Evolutionary conservation across 2,888 invertebrate species (phyloP).

Genomic region (Gymnoscelis rufifasciata): DNA sequence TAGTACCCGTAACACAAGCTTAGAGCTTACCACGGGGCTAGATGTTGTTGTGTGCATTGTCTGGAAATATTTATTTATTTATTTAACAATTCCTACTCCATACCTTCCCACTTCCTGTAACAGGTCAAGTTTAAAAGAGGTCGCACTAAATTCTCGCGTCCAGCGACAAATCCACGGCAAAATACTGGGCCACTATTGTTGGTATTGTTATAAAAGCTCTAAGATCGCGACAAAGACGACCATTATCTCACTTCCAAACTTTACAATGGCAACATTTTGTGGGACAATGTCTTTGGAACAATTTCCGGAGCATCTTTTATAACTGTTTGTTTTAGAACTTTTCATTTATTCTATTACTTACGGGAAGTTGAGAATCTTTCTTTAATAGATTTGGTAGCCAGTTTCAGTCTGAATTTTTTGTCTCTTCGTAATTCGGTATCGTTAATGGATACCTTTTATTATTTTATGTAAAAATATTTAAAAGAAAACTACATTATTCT

Average conservation of each 20-base stretch:
- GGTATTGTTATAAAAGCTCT: conserved; percentile 46
- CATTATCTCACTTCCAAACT: conserved; percentile 25
- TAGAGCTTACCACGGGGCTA: too few relatives aligned
- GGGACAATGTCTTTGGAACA: conserved; percentile 18
- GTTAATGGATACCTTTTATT: too few relatives aligned
- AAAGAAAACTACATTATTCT: too few relatives aligned
- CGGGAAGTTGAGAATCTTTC: too few relatives aligned
- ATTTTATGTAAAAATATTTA: too few relatives aligned
- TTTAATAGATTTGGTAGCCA: too few relatives aligned
- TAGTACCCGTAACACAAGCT: too few relatives aligned
- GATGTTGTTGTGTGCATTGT: too few relatives aligned
- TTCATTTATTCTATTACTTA: not conserved
- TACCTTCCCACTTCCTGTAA: conserved; percentile 24
- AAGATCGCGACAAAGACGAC: conserved; percentile 25
- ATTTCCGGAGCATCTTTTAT: conserved; percentile 15
- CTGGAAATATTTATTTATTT: too few relatives aligned
- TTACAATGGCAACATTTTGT: conserved; percentile 21
- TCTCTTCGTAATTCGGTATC: too few relatives aligned
- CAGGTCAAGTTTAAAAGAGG: conserved; percentile 68
- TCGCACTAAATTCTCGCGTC: conserved; percentile 63
- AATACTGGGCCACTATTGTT: conserved; percentile 55
- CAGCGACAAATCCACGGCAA: conserved; percentile 54
- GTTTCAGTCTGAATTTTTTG: too few relatives aligned
- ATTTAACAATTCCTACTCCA: too few relatives aligned
- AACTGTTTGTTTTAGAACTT: conserved; percentile 1